Evolutionary conservation across 2,888 invertebrate species (phyloP).

Genomic region (Helleia helle): DNA sequence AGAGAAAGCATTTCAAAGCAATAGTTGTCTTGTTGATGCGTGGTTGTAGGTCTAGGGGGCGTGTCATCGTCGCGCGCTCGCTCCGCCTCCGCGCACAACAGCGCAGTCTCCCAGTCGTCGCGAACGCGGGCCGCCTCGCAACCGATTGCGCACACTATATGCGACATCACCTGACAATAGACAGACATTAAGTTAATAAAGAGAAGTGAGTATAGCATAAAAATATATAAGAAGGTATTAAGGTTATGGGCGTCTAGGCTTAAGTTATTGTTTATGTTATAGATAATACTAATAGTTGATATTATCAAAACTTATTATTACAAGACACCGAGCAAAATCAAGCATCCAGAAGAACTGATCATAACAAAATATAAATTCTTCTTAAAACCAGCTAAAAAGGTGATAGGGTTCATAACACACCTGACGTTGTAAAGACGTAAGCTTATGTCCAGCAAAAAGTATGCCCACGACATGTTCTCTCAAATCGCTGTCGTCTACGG

Average conservation of each 20-base stretch:
- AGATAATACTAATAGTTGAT: too few relatives aligned
- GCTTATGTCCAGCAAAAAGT: slow-evolving; percentile 92
- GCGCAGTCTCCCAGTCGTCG: slow-evolving; percentile 89
- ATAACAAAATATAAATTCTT: too few relatives aligned
- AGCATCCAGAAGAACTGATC: too few relatives aligned
- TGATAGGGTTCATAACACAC: too few relatives aligned
- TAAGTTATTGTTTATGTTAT: too few relatives aligned
- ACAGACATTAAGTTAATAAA: too few relatives aligned
- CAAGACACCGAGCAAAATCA: too few relatives aligned
- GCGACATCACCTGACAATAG: slow-evolving; percentile 81
- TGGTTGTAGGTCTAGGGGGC: slow-evolving; percentile 39
- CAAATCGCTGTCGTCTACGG: slow-evolving; percentile 76
- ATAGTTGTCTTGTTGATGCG: slow-evolving; percentile 82
- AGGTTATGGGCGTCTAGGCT: background rate
- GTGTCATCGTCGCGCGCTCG: slow-evolving; percentile 31
- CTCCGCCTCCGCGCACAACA: slow-evolving; percentile 42
- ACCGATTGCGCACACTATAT: slow-evolving; percentile 91
- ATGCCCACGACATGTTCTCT: slow-evolving; percentile 98
- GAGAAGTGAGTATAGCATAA: too few relatives aligned
- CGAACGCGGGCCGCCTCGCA: slow-evolving; percentile 89
- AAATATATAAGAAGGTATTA: background rate
- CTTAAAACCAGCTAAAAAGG: too few relatives aligned
- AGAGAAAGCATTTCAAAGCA: slow-evolving; percentile 98
- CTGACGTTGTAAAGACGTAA: slow-evolving; percentile 94
- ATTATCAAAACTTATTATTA: too few relatives aligned